A percentile compares a stretch with the other conserved stretches of the same genome.
Conservation (phyloP, 2,888 invertebrate species). For the Amphimallon solstitiale region DNA sequence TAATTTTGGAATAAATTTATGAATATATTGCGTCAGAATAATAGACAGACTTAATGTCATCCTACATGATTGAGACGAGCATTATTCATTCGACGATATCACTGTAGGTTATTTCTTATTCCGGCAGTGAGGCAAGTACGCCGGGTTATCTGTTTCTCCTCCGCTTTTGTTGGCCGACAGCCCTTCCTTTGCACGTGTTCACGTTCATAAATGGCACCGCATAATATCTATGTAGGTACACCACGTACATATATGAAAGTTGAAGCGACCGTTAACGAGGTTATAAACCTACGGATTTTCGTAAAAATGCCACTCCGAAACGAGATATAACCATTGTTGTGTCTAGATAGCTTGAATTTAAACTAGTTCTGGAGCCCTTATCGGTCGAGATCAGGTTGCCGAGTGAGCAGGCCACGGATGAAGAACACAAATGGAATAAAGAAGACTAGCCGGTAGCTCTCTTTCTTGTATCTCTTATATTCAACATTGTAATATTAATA, state of each 20-base stretch:
- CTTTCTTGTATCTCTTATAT: neutral
- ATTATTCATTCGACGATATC: conserved; percentile 20
- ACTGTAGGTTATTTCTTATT: neutral
- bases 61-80: neutral
- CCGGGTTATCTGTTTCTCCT: neutral
- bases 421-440: conserved; percentile 17
- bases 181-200: conserved; percentile 28
- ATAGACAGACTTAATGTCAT: neutral
- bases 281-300: conserved; percentile 35
- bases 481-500: too few species aligned
- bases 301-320: conserved; percentile 35
- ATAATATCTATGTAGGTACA: conserved; percentile 14
- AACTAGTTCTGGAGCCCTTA: conserved; percentile 42
- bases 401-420: conserved; percentile 15
- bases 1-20: too few species aligned
- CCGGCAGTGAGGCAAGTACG: conserved; percentile 10
- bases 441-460: conserved; percentile 3
- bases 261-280: conserved; percentile 35
- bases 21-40: too few species aligned
- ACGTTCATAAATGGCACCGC: conserved; percentile 29
- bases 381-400: conserved; percentile 31
- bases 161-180: neutral
- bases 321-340: conserved; percentile 44
- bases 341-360: conserved; percentile 46
- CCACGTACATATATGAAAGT: conserved; percentile 20